Base-by-base conservation (phyloP, 2,888 invertebrate species). In the Dascillus cervinus region DNA sequence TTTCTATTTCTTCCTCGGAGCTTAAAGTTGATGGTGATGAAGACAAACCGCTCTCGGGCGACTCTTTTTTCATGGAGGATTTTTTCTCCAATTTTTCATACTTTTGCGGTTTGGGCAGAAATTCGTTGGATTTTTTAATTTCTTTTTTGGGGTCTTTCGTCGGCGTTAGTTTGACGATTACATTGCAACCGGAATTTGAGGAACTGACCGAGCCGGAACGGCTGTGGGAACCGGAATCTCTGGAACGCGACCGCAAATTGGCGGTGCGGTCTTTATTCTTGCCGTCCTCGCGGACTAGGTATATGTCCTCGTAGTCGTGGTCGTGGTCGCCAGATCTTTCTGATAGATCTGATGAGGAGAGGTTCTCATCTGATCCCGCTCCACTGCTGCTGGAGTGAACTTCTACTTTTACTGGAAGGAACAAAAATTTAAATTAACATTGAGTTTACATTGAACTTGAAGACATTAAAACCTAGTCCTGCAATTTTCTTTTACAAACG, bases 301-400 rank as follows among this genome's bases (percentile, higher is more conserved):
- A 85, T 38, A 86, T 86, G 52, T 86, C 86, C 61, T 87, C 86
- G 58, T 87, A 87, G 55, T 86, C 86, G 51, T 84, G 80, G 44
- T 76, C 75, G 39, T 72, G 71, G 34, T 66, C 66, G 15, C 62
- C 66, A 4, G 67, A 67, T 17, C 66, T 52, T 41, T 67, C 70
- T n/a, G 69, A 69, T 19, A 67, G 47, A 39, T 73, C 73, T 8
- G 74, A 71, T 9, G 74, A 71, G 33, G 73, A 75, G 6, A 75
- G 65, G 34, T 75, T 76, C 59, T 75, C 77, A 40, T 77, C 77
- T 13, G 75, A 75, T 41, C 73, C 75, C 10, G 77, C 75, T 30
- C 75, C 77, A 45, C 74, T 74, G 44, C 75, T 77, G 37, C 75
- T 75, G n/a, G 81, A 82, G 67, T 89, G 88, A 28, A 88, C 80